Conservation (phyloP, 2,888 invertebrate species). For the Drosophila glabriapex region DNA sequence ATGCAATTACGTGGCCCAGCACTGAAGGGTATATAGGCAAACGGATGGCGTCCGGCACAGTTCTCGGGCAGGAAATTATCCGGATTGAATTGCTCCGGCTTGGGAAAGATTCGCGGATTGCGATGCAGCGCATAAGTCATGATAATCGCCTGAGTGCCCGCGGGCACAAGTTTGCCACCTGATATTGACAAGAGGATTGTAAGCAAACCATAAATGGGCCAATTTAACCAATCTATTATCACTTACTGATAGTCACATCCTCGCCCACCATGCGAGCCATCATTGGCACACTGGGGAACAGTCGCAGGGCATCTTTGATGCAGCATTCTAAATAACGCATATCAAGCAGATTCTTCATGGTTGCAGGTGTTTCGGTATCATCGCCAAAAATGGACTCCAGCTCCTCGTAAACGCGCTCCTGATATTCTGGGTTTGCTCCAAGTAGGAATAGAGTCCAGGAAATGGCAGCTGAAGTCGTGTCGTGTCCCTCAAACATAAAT, state of each 20-base stretch:
- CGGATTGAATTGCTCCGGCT: constrained; percentile 90
- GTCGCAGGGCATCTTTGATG: constrained; percentile 89
- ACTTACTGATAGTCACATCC: constrained; percentile 87
- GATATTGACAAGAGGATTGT: not conserved
- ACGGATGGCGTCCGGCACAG: constrained; percentile 87
- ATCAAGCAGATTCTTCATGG: constrained; percentile 87
- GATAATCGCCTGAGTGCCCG: constrained; percentile 87
- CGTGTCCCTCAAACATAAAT: constrained; percentile 88
- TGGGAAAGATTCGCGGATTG: constrained; percentile 88
- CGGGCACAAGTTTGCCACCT: constrained; percentile 84
- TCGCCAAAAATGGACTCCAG: constrained; percentile 86
- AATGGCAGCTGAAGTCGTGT: constrained; percentile 85
- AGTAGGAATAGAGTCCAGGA: constrained; percentile 85
- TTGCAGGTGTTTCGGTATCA: constrained; percentile 85
- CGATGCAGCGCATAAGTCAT: constrained; percentile 89
- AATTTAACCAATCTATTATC: not conserved
- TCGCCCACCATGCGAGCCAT: constrained; percentile 87
- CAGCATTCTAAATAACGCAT: constrained; percentile 90
- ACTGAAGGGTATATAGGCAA: constrained; percentile 89
- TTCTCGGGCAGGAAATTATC: constrained; percentile 90
- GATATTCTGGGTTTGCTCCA: constrained; percentile 84
- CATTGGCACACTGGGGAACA: constrained; percentile 90
- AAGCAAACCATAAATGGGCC: not conserved
- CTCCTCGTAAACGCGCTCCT: constrained; percentile 86
- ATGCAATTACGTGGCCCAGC: constrained; percentile 88